Evolutionary conservation across 2,797 vertebrate species (phyloP).

Genomic region (Xiphophorus birchmanni): DNA sequence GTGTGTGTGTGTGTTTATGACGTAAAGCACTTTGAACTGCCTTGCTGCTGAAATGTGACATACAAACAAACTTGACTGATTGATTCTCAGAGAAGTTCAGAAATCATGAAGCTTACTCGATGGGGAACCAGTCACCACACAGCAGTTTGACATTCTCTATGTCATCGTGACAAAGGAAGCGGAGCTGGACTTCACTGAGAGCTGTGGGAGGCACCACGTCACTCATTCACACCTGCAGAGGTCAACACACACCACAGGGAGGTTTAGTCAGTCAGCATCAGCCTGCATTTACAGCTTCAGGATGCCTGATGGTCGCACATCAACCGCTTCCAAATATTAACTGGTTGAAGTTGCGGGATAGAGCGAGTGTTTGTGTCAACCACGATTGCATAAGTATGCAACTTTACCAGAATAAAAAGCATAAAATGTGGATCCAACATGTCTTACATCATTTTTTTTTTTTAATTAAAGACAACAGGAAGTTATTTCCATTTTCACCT

Average conservation of each 20-base stretch:
- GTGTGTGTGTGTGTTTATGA: too few relatives aligned
- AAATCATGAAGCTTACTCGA: constrained; percentile 84
- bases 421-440: neutral
- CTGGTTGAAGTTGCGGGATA: neutral
- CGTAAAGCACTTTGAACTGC: too few relatives aligned
- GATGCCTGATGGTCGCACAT: neutral
- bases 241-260: constrained; percentile 17
- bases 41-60: too few relatives aligned
- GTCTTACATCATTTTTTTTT: neutral
- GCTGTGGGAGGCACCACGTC: constrained; percentile 93
- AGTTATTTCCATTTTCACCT: neutral
- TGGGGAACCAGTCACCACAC: constrained; percentile 98
- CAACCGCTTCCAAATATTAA: neutral
- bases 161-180: constrained; percentile 99
- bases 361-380: neutral
- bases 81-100: neutral
- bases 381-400: neutral
- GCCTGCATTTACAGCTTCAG: neutral
- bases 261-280: neutral
- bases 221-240: constrained; percentile 95
- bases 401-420: neutral
- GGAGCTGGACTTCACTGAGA: constrained; percentile 95
- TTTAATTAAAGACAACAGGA: neutral
- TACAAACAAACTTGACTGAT: too few relatives aligned
- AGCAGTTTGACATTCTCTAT: constrained; percentile 97